Evolutionary conservation across 37 sponge, comb jelly and placozoan species (phyloP).

Genomic region (Aplysina aerophoba): DNA sequence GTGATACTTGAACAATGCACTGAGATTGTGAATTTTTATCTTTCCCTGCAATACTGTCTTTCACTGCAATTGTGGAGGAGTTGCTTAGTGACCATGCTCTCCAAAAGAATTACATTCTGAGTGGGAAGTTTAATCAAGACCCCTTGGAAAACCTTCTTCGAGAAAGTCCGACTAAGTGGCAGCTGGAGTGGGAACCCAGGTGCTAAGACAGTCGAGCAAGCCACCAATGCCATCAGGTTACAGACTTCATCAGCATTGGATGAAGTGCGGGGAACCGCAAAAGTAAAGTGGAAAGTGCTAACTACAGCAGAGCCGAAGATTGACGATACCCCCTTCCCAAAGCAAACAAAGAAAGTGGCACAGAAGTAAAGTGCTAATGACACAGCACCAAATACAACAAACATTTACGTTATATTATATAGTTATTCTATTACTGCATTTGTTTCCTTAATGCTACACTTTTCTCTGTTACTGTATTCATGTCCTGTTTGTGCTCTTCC

Average conservation of each 20-base stretch:
- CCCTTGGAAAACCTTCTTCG: slow-evolving; percentile 14
- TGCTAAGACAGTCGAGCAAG: neutral
- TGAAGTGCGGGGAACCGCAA: slow-evolving; percentile 7
- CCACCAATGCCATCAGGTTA: slow-evolving; percentile 2
- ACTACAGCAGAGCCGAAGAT: neutral
- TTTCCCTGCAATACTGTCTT: neutral
- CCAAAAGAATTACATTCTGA: neutral
- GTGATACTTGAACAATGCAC: neutral
- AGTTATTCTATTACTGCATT: neutral
- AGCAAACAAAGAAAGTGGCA: neutral
- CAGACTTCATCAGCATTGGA: slow-evolving; percentile 1
- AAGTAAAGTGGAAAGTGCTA: neutral
- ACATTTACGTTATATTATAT: neutral
- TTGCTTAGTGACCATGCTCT: neutral
- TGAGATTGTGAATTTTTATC: neutral
- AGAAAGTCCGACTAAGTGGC: slow-evolving; percentile 8
- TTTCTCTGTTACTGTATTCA: neutral
- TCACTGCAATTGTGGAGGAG: neutral
- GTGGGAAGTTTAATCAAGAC: slow-evolving; percentile 26
- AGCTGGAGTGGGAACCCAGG: slow-evolving; percentile 1
- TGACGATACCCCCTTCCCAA: slow-evolving; percentile 2
- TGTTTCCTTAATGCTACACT: neutral
- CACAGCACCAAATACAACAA: neutral
- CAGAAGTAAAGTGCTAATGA: neutral
- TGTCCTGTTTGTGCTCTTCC: slow-evolving; percentile 3